Conservation (phyloP, 2,888 invertebrate species). For the Chalcis sispes region DNA sequence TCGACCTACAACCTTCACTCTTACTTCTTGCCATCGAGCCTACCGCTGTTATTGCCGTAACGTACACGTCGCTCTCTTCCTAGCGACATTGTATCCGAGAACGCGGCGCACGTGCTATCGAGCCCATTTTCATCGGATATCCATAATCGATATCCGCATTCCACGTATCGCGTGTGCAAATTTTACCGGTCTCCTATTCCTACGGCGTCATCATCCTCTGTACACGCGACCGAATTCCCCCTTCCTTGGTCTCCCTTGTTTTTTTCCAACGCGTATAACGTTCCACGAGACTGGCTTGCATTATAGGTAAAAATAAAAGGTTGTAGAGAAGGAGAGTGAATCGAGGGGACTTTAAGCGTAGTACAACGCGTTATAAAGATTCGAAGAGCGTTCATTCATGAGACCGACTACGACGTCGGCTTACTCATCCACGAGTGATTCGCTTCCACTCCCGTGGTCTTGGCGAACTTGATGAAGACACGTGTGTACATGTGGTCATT, state of each 20-base stretch:
- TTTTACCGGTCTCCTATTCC: neutral
- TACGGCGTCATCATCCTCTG: neutral
- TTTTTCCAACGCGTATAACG: neutral
- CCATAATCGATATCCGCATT: conserved; percentile 52
- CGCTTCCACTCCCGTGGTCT: conserved; percentile 18
- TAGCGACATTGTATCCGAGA: conserved; percentile 1
- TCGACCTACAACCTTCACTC: conserved; percentile 34
- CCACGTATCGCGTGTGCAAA: conserved; percentile 4
- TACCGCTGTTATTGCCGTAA: neutral
- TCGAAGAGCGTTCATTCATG: conserved; percentile 38
- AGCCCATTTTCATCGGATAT: conserved; percentile 23
- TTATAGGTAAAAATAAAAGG: neutral
- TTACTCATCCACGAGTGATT: conserved; percentile 36
- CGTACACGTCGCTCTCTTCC: neutral
- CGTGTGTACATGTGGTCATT: neutral
- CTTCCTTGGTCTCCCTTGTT: neutral
- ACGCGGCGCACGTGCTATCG: neutral
- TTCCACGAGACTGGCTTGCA: neutral
- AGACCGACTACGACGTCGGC: neutral
- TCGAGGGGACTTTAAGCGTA: too few relatives aligned
- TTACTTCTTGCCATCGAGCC: conserved; percentile 22
- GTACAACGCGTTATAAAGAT: neutral
- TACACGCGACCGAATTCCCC: too few relatives aligned
- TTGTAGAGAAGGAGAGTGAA: too few relatives aligned
- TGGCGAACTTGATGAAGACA: neutral